These are phyloP conservation scores for Neolamprologus toae DNA, from an alignment of 2,113 vertebrate genomes.

Conservation along the genomic window DNA sequence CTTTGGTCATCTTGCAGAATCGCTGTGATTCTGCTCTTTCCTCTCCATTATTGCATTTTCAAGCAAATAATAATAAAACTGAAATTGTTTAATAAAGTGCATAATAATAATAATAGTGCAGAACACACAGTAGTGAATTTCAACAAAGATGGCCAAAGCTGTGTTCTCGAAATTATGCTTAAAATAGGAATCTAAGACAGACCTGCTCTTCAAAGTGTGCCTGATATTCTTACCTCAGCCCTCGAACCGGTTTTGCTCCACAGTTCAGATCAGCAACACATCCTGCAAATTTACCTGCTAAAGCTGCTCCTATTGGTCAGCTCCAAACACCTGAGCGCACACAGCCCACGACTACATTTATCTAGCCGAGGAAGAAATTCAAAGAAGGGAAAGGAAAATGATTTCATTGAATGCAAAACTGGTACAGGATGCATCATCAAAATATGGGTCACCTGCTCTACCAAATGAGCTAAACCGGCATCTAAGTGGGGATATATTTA, in stretches of 20 bases:
- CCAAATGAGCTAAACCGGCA: too few species aligned
- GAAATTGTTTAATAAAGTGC: neutral
- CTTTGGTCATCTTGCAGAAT: neutral
- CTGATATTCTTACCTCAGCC: neutral
- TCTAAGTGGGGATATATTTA: too few species aligned
- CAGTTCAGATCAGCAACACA: neutral
- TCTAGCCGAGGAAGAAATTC: neutral
- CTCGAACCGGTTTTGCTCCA: neutral
- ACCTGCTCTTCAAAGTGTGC: neutral
- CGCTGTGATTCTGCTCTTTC: neutral
- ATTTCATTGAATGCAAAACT: neutral
- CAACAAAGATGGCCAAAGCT: neutral
- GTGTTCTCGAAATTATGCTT: neutral
- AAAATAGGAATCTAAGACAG: neutral
- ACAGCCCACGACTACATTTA: rapidly evolving
- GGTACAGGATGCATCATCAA: neutral
- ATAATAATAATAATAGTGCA: neutral
- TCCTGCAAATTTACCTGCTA: neutral
- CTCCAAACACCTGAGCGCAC: neutral
- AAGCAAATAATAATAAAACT: neutral
- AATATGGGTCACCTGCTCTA: neutral
- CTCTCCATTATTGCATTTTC: neutral
- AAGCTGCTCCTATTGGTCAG: neutral
- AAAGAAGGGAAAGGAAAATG: neutral
- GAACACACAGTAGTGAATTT: neutral